Conservation (phyloP, 2,113 vertebrate species). For the Ammospiza nelsoni region DNA sequence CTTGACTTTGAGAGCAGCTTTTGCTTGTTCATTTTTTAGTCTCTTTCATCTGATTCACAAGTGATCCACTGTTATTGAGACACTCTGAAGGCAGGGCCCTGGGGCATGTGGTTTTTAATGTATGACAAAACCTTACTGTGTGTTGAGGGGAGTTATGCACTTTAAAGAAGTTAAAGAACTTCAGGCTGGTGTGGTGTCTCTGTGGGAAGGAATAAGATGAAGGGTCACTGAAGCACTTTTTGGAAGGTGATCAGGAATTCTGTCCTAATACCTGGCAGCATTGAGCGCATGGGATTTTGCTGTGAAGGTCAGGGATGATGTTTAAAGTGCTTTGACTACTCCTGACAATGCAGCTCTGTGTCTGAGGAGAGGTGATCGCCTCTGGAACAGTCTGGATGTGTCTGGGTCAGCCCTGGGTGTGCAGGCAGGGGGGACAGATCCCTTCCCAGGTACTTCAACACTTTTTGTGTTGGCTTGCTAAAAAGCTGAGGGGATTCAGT, state of each 20-base stretch:
- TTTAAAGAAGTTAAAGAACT: not conserved
- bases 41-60: not conserved
- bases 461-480: not conserved
- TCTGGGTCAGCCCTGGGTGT: not conserved
- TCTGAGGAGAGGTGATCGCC: not conserved
- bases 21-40: not conserved
- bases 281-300: accelerated
- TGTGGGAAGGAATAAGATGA: not conserved
- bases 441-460: not conserved
- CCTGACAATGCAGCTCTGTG: not conserved
- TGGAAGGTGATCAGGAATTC: not conserved
- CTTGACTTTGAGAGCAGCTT: not conserved
- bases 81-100: not conserved
- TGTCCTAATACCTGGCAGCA: not conserved
- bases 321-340: not conserved
- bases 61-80: not conserved
- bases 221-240: not conserved
- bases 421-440: not conserved
- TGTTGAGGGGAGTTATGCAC: not conserved
- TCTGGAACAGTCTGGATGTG: accelerated
- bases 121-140: not conserved
- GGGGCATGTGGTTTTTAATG: not conserved
- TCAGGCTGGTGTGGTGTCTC: not conserved
- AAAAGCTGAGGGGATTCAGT: not conserved
- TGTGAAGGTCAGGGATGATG: not conserved